These are phyloP conservation scores for Brachynemurus nebulosus DNA, from an alignment of 2,888 invertebrate genomes.

Conservation along the genomic window DNA sequence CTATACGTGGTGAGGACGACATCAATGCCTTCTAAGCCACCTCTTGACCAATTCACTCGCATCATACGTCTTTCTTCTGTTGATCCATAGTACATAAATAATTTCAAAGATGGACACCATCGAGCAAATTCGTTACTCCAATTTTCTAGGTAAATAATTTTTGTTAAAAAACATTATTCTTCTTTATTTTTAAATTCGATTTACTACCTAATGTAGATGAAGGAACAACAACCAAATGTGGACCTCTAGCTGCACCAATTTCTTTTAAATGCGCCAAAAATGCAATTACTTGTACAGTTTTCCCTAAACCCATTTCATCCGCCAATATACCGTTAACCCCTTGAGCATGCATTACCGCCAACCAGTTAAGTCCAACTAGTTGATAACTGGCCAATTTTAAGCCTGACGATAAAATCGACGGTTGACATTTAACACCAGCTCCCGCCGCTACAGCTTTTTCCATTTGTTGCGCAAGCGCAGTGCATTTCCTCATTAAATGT, in stretches of 20 bases:
- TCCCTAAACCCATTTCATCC: conserved; percentile 95
- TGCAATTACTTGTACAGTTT: conserved; percentile 88
- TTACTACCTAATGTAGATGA: conserved; percentile 75
- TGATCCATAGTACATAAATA: conserved; percentile 80
- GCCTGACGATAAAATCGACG: conserved; percentile 49
- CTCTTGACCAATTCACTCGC: conserved; percentile 59
- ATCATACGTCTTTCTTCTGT: conserved; percentile 71
- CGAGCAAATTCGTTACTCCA: conserved; percentile 65
- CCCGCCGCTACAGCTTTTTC: conserved; percentile 68
- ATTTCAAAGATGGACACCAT: conserved; percentile 66
- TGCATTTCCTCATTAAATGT: conserved; percentile 72
- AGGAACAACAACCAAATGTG: conserved; percentile 91
- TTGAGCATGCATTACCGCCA: conserved; percentile 76
- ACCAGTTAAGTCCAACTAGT: conserved; percentile 83
- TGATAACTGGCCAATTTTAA: conserved; percentile 74
- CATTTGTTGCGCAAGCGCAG: conserved; percentile 63
- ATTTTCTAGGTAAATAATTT: conserved; percentile 44
- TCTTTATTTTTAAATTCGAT: not conserved
- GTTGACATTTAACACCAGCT: conserved; percentile 61
- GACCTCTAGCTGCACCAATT: conserved; percentile 52
- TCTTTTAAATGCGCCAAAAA: conserved; percentile 83
- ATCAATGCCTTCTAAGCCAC: conserved; percentile 59
- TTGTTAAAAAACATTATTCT: not conserved
- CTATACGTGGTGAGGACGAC: conserved; percentile 81
- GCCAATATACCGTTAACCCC: conserved; percentile 89